phyloP scores from a whole-genome alignment of 2,113 vertebrate species.

The Podarcis raffonei region DNA sequence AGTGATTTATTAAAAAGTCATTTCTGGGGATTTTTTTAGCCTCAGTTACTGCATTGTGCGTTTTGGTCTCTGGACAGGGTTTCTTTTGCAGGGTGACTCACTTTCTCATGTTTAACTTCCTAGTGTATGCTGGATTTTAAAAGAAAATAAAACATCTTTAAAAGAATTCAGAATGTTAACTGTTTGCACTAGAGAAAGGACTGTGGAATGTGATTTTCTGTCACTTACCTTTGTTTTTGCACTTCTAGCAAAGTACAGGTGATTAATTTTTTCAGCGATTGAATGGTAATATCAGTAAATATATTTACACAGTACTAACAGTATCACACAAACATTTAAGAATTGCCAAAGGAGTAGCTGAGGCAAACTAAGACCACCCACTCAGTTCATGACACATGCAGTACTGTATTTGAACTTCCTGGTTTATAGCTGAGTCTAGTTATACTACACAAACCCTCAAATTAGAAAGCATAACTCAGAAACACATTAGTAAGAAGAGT shows the following conservation, averaged over 20 bases:
- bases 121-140: not conserved
- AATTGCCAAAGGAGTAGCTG: not conserved
- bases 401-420: not conserved
- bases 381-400: not conserved
- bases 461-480: not conserved
- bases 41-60: not conserved
- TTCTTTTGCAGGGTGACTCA: not conserved
- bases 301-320: not conserved
- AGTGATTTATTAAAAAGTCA: conserved; percentile 8
- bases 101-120: not conserved
- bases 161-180: not conserved
- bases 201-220: not conserved
- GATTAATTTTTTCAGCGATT: not conserved
- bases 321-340: not conserved
- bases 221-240: not conserved
- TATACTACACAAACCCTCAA: not conserved
- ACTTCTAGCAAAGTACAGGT: not conserved
- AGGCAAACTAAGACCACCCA: not conserved
- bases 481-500: too few species aligned
- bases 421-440: not conserved
- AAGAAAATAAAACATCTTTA: not conserved
- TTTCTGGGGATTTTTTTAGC: not conserved
- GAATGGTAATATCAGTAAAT: not conserved
- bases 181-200: not conserved
- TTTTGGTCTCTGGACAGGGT: not conserved